Evolutionary conservation across 2,113 vertebrate genomes (phyloP).

Genomic region (Haplochromis burtoni): DNA sequence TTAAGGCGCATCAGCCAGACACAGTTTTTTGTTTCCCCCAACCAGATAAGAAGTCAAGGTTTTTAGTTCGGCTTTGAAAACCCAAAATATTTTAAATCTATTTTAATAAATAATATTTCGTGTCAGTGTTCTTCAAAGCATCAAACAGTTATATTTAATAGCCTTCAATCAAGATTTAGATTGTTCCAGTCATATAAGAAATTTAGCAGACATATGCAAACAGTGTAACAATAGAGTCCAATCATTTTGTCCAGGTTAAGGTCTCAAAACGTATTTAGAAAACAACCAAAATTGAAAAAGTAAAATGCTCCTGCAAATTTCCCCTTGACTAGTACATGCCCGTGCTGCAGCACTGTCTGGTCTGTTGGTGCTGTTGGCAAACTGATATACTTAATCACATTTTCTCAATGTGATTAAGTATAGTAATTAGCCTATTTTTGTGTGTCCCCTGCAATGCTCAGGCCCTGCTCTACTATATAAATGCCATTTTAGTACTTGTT

Average conservation of each 20-base stretch:
- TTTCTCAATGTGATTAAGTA: neutral
- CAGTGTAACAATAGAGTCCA: neutral
- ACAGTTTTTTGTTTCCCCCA: neutral
- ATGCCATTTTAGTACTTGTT: neutral
- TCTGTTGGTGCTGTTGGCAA: neutral
- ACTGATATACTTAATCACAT: neutral
- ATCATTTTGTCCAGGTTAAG: neutral
- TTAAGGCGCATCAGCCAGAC: neutral
- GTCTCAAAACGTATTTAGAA: neutral
- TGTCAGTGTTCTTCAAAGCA: neutral
- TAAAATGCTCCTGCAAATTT: neutral
- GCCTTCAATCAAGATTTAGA: neutral
- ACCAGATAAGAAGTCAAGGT: neutral
- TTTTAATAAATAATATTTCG: rapidly evolving
- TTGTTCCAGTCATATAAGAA: neutral
- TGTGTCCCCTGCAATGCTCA: neutral
- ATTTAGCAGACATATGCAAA: neutral
- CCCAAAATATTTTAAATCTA: neutral
- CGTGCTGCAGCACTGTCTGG: neutral
- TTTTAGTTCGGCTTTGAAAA: neutral
- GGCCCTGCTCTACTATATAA: neutral
- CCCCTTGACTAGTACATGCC: neutral
- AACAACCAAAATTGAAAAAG: neutral
- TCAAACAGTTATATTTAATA: neutral
- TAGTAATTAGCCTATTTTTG: neutral